These are phyloP conservation scores for Marronus borbonicus DNA, from an alignment of 2,888 invertebrate genomes.

Conservation along the genomic window DNA sequence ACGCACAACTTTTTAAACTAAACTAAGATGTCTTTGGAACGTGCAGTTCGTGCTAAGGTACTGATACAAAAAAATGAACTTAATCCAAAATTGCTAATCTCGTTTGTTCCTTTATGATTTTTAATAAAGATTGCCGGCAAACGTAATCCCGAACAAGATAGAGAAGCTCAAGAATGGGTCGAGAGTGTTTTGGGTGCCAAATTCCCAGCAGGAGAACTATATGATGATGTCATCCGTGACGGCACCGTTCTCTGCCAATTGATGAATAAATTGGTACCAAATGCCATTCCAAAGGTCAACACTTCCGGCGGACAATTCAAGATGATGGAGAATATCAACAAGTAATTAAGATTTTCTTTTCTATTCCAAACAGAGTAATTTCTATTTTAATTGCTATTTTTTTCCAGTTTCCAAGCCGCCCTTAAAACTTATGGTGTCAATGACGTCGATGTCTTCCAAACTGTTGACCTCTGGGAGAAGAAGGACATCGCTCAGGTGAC, in stretches of 20 bases:
- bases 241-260: slow-evolving; percentile 94
- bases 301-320: slow-evolving; percentile 97
- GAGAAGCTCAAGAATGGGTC: slow-evolving; percentile 94
- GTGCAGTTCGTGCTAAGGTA: slow-evolving; percentile 93
- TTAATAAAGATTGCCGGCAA: slow-evolving; percentile 82
- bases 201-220: slow-evolving; percentile 85
- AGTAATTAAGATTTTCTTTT: slow-evolving; percentile 74
- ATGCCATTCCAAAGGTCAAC: slow-evolving; percentile 92
- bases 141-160: slow-evolving; percentile 86
- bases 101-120: slow-evolving; percentile 11
- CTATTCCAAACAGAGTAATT: slow-evolving; percentile 54
- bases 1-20: neutral
- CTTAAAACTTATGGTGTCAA: slow-evolving; percentile 90
- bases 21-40: slow-evolving; percentile 88
- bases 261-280: slow-evolving; percentile 94
- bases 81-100: slow-evolving; percentile 50
- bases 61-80: slow-evolving; percentile 56
- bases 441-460: slow-evolving; percentile 96
- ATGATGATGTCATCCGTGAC: slow-evolving; percentile 93
- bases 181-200: slow-evolving; percentile 89
- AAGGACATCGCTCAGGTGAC: slow-evolving; percentile 91
- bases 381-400: slow-evolving; percentile 1
- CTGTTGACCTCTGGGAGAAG: slow-evolving; percentile 96
- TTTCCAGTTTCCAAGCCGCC: slow-evolving; percentile 85
- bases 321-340: slow-evolving; percentile 99